A percentile compares a stretch with the other conserved stretches of the same genome.
phyloP scores from a whole-genome alignment of 2,113 vertebrate species.

The Camelus dromedarius region DNA sequence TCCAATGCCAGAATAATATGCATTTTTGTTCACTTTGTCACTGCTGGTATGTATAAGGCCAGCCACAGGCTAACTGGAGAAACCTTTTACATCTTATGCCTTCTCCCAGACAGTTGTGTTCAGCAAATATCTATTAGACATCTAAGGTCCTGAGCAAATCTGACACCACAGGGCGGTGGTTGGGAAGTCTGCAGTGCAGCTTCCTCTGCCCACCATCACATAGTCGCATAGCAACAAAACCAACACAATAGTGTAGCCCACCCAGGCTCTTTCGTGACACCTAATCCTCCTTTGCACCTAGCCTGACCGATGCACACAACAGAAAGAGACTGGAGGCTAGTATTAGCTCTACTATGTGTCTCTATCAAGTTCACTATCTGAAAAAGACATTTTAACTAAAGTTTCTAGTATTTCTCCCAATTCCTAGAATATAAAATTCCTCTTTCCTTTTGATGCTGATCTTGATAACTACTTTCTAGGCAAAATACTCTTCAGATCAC shows the following conservation, averaged over 20 bases:
- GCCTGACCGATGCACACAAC: background rate
- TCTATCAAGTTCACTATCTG: constrained; percentile 6
- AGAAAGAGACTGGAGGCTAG: background rate
- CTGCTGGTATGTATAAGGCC: background rate
- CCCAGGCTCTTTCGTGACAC: background rate
- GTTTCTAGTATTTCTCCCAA: constrained; percentile 30
- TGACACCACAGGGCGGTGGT: background rate
- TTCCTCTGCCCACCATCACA: background rate
- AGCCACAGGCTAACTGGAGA: background rate
- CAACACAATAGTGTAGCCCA: background rate
- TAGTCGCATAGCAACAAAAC: background rate
- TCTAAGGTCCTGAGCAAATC: background rate
- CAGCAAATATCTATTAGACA: background rate
- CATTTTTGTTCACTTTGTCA: constrained; percentile 44
- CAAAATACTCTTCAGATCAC: constrained; percentile 31
- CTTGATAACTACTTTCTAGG: constrained; percentile 38
- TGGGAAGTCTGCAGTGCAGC: background rate
- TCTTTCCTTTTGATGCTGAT: constrained; percentile 2
- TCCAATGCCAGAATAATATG: background rate
- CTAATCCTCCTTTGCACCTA: background rate
- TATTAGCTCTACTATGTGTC: background rate
- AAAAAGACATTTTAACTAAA: constrained; percentile 50
- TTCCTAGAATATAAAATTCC: constrained; percentile 23
- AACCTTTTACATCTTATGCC: background rate
- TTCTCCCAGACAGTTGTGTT: background rate